These are phyloP conservation scores for Ailuropoda melanoleuca DNA, from an alignment of 2,113 vertebrate genomes.

Conservation along the genomic window DNA sequence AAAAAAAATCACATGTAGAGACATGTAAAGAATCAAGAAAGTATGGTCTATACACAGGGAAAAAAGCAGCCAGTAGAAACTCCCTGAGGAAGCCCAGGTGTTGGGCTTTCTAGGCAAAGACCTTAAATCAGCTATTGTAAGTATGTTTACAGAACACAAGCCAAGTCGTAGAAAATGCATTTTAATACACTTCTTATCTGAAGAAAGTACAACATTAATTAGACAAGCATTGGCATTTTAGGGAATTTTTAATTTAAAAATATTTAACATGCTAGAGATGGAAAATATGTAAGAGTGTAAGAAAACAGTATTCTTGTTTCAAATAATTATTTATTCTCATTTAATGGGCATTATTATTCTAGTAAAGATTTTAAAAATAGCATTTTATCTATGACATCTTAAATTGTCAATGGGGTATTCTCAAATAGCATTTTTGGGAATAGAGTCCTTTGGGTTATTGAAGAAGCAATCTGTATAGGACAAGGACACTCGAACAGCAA, in stretches of 20 bases:
- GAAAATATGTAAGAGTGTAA: not conserved
- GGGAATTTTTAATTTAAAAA: not conserved
- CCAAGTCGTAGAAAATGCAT: not conserved
- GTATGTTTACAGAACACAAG: not conserved
- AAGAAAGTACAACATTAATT: not conserved
- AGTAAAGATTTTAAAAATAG: not conserved
- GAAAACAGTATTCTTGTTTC: not conserved
- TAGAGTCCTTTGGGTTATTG: not conserved
- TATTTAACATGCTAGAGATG: not conserved
- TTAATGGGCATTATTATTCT: not conserved
- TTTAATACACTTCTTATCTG: not conserved
- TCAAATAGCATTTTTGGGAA: not conserved
- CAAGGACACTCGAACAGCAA: not conserved
- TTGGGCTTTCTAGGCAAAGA: not conserved
- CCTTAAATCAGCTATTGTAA: not conserved
- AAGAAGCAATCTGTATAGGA: not conserved
- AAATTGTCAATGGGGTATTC: not conserved
- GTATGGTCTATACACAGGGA: not conserved
- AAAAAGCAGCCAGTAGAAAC: not conserved
- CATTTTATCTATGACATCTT: not conserved
- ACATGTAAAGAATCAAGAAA: not conserved
- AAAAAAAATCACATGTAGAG: not conserved
- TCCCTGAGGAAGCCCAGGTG: not conserved
- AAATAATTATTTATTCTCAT: not conserved
- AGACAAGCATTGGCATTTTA: not conserved